Conservation (phyloP, 92 coral and sea anemone genomes). For the Metridium senile region DNA sequence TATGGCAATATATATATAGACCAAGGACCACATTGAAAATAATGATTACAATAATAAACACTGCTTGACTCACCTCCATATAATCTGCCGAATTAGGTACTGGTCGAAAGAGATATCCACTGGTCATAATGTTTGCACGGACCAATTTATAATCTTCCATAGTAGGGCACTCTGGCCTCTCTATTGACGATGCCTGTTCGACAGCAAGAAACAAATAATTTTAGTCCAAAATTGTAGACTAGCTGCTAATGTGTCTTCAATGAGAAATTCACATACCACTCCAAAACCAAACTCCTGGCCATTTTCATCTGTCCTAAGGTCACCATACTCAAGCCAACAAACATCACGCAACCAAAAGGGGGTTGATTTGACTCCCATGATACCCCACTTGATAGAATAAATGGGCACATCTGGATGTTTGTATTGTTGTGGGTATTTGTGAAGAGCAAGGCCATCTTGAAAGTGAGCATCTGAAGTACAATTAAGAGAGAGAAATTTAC, state of each 20-base stretch:
- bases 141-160: slow-evolving; percentile 77
- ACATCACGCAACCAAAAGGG: slow-evolving; percentile 92
- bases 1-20: too few species aligned
- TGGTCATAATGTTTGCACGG: slow-evolving; percentile 83
- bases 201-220: not conserved
- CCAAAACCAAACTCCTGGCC: slow-evolving; percentile 97
- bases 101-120: slow-evolving; percentile 87
- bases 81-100: slow-evolving; percentile 66
- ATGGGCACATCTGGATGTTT: slow-evolving; percentile 86
- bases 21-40: too few species aligned
- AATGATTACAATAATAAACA: too few species aligned
- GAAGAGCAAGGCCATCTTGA: slow-evolving; percentile 86
- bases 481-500: too few species aligned
- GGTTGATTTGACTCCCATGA: slow-evolving; percentile 66
- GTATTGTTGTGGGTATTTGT: slow-evolving; percentile 75
- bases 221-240: not conserved
- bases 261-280: slow-evolving; percentile 74
- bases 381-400: slow-evolving; percentile 87
- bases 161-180: slow-evolving; percentile 92
- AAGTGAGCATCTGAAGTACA: slow-evolving; percentile 68
- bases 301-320: slow-evolving; percentile 71
- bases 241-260: too few species aligned
- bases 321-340: slow-evolving; percentile 98
- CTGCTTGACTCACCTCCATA: slow-evolving; percentile 80
- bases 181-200: slow-evolving; percentile 81